Conservation (phyloP, 2,888 invertebrate species). For the Drosophila merina region DNA sequence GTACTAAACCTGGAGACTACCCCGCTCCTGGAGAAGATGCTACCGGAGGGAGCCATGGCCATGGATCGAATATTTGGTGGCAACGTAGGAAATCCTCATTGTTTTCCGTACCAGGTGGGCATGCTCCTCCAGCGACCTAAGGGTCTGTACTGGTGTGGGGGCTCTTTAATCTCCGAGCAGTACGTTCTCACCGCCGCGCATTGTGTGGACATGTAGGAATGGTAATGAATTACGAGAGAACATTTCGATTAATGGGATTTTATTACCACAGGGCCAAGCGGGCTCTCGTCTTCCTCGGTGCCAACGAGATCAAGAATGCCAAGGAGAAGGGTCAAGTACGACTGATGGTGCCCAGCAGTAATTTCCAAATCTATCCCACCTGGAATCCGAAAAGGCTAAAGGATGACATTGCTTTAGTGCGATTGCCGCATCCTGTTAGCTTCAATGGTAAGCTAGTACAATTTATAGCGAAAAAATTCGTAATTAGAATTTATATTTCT, state of each 20-base stretch:
- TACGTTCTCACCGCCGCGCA: constrained; percentile 82
- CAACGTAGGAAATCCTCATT: constrained; percentile 76
- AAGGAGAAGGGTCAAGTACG: constrained; percentile 83
- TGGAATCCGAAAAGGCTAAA: constrained; percentile 82
- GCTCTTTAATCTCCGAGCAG: constrained; percentile 81
- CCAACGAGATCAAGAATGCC: constrained; percentile 82
- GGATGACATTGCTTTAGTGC: constrained; percentile 82
- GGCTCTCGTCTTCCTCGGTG: constrained; percentile 82
- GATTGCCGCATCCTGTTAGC: constrained; percentile 77
- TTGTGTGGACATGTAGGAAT: constrained; percentile 81
- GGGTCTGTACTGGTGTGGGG: constrained; percentile 82
- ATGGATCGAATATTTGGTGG: constrained; percentile 83
- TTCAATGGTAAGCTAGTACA: constrained; percentile 72
- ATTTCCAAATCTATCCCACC: constrained; percentile 81
- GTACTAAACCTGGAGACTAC: constrained; percentile 80
- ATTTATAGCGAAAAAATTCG: no score
- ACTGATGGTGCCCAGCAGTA: constrained; percentile 77
- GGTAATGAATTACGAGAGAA: neutral
- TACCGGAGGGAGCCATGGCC: constrained; percentile 77
- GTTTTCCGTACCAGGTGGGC: constrained; percentile 82
- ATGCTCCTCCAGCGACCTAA: constrained; percentile 80
- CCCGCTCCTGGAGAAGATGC: constrained; percentile 72
- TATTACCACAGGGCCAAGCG: constrained; percentile 73
- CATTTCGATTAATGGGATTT: neutral
- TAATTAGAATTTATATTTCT: neutral